A percentile compares a stretch with the other conserved stretches of the same genome.
phyloP scores from a whole-genome alignment of 2,888 invertebrate species.

The Hetaerina titia region DNA sequence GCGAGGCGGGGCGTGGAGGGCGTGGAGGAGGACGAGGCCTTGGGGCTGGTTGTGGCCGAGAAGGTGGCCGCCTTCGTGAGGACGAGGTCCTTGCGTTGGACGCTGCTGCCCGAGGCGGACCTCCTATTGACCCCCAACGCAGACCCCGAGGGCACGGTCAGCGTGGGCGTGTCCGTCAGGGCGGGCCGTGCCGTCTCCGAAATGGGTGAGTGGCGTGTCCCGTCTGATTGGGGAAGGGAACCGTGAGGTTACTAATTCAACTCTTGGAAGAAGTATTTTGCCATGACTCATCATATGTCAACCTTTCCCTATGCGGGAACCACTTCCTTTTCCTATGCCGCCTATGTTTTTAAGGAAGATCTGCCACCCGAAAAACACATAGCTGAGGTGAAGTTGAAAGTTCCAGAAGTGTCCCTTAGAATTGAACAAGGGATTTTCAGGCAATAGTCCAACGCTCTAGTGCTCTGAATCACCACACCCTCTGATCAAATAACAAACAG shows the following conservation, averaged over 20 bases:
- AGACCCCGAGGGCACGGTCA: slow-evolving; percentile 83
- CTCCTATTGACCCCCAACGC: slow-evolving; percentile 86
- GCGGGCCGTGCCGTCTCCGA: slow-evolving; percentile 81
- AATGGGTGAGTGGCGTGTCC: slow-evolving; percentile 72
- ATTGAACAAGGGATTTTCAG: no score
- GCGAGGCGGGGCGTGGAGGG: slow-evolving; percentile 74
- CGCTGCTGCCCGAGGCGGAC: slow-evolving; percentile 88
- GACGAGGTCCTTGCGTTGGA: slow-evolving; percentile 88
- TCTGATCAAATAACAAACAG: no score
- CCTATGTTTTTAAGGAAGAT: no score
- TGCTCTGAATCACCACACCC: no score
- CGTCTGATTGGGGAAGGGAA: slow-evolving; percentile 7
- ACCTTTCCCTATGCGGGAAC: not conserved
- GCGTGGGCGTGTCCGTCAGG: slow-evolving; percentile 86
- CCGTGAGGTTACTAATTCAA: not conserved
- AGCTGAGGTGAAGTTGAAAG: no score
- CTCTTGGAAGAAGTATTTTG: not conserved
- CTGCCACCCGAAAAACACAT: no score
- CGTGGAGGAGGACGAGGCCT: slow-evolving; percentile 79
- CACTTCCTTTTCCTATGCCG: not conserved
- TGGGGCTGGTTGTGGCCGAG: slow-evolving; percentile 83
- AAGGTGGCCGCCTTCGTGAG: slow-evolving; percentile 88
- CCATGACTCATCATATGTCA: no score
- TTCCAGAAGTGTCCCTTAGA: no score
- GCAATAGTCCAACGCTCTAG: no score